Conservation (phyloP, 1,140 invertebrate species). For the Medauroidea extradentata region DNA sequence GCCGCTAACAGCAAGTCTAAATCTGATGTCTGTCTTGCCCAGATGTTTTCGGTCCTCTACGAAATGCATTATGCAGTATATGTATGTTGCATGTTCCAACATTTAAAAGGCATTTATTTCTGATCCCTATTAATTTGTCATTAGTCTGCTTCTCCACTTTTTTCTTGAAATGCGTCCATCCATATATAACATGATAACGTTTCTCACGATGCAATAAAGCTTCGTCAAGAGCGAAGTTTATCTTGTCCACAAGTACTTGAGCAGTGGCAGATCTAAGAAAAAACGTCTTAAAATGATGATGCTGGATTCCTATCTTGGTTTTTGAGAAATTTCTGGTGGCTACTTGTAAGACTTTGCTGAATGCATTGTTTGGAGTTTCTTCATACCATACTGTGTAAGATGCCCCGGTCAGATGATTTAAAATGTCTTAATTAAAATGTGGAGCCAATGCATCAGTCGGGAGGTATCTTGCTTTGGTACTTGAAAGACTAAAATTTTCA, state of each 20-base stretch:
- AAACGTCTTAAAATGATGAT: conserved; percentile 23
- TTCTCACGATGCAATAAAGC: conserved; percentile 10
- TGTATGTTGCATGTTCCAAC: conserved; percentile 10
- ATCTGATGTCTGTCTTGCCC: conserved; percentile 3
- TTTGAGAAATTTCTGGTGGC: conserved; percentile 23
- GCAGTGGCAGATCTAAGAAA: conserved; percentile 21
- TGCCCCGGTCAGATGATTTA: conserved; percentile 12
- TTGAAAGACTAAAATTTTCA: neutral
- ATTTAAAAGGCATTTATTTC: neutral
- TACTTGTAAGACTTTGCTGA: conserved; percentile 22
- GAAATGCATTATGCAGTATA: conserved; percentile 7
- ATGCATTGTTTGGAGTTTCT: conserved; percentile 22
- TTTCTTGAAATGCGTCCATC: conserved; percentile 30
- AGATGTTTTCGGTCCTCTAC: neutral
- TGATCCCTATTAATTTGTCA: conserved; percentile 1
- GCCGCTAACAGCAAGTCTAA: conserved; percentile 22
- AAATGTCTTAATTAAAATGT: conserved; percentile 20
- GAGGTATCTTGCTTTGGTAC: conserved; percentile 20
- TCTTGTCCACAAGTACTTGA: conserved; percentile 9
- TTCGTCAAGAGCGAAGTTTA: conserved; percentile 17
- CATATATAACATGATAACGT: conserved; percentile 20
- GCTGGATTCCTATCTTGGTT: conserved; percentile 6
- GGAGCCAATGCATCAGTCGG: conserved; percentile 24
- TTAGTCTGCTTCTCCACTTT: conserved; percentile 18
- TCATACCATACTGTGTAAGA: conserved; percentile 21